phyloP scores from a whole-genome alignment of 2,888 invertebrate genomes.

The Caenorhabditis sp. region DNA sequence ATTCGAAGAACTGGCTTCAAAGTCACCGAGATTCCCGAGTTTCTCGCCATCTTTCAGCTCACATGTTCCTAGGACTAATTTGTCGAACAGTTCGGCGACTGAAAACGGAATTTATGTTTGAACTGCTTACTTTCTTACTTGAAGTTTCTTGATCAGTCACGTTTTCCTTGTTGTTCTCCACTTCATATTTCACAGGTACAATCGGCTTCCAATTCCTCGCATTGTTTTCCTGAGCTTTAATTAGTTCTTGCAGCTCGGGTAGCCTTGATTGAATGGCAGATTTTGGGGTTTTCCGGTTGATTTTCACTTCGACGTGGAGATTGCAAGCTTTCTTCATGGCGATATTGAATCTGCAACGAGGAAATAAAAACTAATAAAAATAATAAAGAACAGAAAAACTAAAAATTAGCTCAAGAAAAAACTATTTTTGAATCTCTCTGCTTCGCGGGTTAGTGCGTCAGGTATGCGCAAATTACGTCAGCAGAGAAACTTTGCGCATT shows the following conservation, averaged over 20 bases:
- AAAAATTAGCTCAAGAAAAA: conserved; percentile 8
- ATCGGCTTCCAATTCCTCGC: conserved; percentile 59
- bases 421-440: background rate
- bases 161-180: background rate
- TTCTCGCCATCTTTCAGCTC: conserved; percentile 52
- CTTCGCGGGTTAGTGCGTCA: conserved; percentile 9
- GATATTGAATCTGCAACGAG: conserved; percentile 4
- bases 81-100: conserved; percentile 40
- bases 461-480: background rate
- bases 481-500: background rate
- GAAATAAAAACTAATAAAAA: background rate
- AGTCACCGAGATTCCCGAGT: conserved; percentile 13
- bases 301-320: conserved; percentile 62
- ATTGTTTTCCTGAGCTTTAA: background rate
- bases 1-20: conserved; percentile 24
- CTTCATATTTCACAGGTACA: background rate
- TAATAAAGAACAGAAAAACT: background rate
- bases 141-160: background rate
- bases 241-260: conserved; percentile 37
- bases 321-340: conserved; percentile 2
- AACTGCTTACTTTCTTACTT: background rate
- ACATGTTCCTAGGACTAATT: conserved; percentile 45
- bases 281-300: conserved; percentile 68
- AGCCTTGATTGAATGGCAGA: conserved; percentile 39
- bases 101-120: conserved; percentile 7